Evolutionary conservation across 1,140 invertebrate genomes (phyloP).

Genomic region (Propsilocerus akamusi): DNA sequence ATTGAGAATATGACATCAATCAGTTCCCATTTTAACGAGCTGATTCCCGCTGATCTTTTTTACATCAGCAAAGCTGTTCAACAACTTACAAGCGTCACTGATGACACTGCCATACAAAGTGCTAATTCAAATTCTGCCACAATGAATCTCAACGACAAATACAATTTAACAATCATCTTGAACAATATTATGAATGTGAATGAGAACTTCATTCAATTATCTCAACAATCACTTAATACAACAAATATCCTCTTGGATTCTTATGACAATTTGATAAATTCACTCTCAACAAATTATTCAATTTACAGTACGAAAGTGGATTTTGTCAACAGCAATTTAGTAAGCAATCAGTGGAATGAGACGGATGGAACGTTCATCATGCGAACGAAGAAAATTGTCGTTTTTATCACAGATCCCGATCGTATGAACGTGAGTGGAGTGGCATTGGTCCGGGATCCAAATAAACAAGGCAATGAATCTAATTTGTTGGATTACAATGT

Average conservation of each 20-base stretch:
- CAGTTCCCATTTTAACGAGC: conserved; percentile 16
- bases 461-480: conserved; percentile 3
- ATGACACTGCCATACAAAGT: conserved; percentile 15
- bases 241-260: conserved; percentile 31
- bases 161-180: conserved; percentile 27
- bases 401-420: conserved; percentile 30
- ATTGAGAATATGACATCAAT: conserved; percentile 20
- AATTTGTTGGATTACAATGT: conserved; percentile 26
- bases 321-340: not conserved
- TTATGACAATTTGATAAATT: conserved; percentile 22
- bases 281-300: conserved; percentile 7
- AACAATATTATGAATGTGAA: conserved; percentile 27
- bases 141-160: conserved; percentile 24
- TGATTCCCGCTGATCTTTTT: conserved; percentile 30
- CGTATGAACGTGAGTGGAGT: conserved; percentile 34
- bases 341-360: conserved; percentile 7
- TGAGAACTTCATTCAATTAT: conserved; percentile 22
- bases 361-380: conserved; percentile 10
- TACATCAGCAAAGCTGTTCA: conserved; percentile 29
- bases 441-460: conserved; percentile 22
- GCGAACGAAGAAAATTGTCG: conserved; percentile 25
- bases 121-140: too few relatives aligned
- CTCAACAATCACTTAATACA: conserved; percentile 29
- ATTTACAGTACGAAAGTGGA: too few relatives aligned
- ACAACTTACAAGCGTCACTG: conserved; percentile 18